Base-by-base conservation (phyloP, 2,797 vertebrate genomes). In the Podarcis lilfordi region DNA sequence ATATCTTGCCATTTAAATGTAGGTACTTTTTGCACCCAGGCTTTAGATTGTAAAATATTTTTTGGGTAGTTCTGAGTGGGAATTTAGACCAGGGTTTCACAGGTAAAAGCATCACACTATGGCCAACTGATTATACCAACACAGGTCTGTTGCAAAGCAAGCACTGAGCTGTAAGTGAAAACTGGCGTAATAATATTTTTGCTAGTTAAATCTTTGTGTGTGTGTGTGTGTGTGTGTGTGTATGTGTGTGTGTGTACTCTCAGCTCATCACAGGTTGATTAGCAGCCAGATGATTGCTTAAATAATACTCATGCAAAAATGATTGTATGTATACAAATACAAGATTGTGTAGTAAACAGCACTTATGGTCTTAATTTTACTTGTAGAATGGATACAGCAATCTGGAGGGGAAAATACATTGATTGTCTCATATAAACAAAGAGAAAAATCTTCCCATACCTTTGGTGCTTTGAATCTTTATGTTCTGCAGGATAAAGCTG, bases 401-500 rank as follows among this genome's bases (percentile, higher is more conserved):
- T 21, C 1, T 2, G 4, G 15, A 80, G 15, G 37, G 8, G 61
- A 32, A 66, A 21, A 59, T 37, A 59, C 8, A 71, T 21, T 83
- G 27, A 68, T 9, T 66, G 35, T 10, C 68, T 66, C 68, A 21
- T 8, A 40, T 15, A 86, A 35, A 55, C 37, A 76, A 55, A 66
- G 43, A 55, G 61, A 82, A 43, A 74, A 95, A 95, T 77, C 96
- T 97, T 94, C 93, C 94, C 97, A 94, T 96, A 97, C 89, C 75
- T 0, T 84, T 95, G 93, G 81, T 45, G 27, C n/a, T 19, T 0
- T 78, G 3, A 0, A 85, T 94, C 35, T 7, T 32, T 0, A 96
- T 98, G 94, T 96, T 96, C 29, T 96, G 95, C 92, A 98, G 94
- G 89, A 99, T 96, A 91, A 98, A 98, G 95, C 97, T 93, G 88